These are phyloP conservation scores for Parnassius glacialis DNA, from an alignment of 2,888 invertebrate genomes.

Conservation along the genomic window DNA sequence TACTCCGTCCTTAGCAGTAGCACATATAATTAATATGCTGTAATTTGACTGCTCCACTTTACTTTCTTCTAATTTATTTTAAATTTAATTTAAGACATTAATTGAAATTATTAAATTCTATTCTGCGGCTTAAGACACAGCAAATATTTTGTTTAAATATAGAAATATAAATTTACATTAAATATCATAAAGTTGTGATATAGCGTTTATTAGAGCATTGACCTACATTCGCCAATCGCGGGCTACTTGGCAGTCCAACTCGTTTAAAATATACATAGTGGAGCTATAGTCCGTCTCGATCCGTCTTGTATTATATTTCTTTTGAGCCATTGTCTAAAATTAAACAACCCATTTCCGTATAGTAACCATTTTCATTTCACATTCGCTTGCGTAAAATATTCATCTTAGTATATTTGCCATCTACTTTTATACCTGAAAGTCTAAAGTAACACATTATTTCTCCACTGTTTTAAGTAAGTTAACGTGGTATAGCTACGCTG, in stretches of 20 bases:
- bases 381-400: conserved; percentile 4
- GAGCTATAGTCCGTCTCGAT: conserved; percentile 19
- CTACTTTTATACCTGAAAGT: background rate
- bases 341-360: conserved; percentile 16
- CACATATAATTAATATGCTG: too few species aligned
- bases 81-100: too few species aligned
- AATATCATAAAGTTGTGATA: background rate
- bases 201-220: conserved; percentile 62
- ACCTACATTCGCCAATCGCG: conserved; percentile 60
- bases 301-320: conserved; percentile 19
- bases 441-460: too few species aligned
- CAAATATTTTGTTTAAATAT: too few species aligned
- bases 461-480: too few species aligned
- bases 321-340: conserved; percentile 13
- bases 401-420: background rate
- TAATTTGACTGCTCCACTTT: too few species aligned
- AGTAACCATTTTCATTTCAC: conserved; percentile 1
- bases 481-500: too few species aligned
- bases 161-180: background rate
- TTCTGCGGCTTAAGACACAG: too few species aligned
- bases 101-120: too few species aligned
- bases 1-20: too few species aligned
- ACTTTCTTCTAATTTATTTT: too few species aligned
- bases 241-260: conserved; percentile 66
- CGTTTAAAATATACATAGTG: conserved; percentile 56